Evolutionary conservation across 37 sponge, comb jelly and placozoan species (phyloP), one percentile per base, ranked within the genome.

Genomic region (Cliona cf. orientalis): DNA sequence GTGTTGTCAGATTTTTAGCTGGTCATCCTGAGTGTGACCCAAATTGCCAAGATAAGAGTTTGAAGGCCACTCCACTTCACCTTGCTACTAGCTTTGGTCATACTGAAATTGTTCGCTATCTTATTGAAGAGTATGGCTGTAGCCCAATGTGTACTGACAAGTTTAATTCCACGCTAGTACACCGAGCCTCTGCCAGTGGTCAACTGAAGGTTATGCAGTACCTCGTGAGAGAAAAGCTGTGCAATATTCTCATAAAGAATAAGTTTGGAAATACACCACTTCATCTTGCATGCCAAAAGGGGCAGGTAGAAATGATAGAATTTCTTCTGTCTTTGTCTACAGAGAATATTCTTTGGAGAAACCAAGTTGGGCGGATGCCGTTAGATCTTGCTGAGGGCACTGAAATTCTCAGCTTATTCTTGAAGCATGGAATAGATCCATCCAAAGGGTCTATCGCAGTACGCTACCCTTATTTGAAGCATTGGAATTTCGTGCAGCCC

Each of bases 201-300:
- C 79, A 78, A 22, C 65, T 4, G 5, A 53, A 63, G 6, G 44
- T 78, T 21, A 53, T 78, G 66, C 7, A 65, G 3, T 78, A 66
- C 36, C 65, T 78, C 35, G 46, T 78, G 21, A 65, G 65, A 6
- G 79, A 78, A 23, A 78, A 66, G 49, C 79, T 66, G 66, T 78
- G 79, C 35, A 78, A 43, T 31, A 14, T 34, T 4, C 11, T 65
- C 22, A 1, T 33, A 31, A 78, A 65, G 67, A 78, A 78, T 35
- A 78, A 78, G 34, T 66, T 66, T 78, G 79, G 79, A 11, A 78
- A 66, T 29, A 66, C 79, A 22, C 79, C 79, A 2, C 66, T 78
- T 5, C 79, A 78, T 78, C 53, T 46, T 21, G 79, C 79, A 14
- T 78, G 79, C 37, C 66, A 66, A 11, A 78, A 78, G 42, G 53